Evolutionary conservation across 2,888 invertebrate species (phyloP).

Genomic region (Ceraclea dissimilis): DNA sequence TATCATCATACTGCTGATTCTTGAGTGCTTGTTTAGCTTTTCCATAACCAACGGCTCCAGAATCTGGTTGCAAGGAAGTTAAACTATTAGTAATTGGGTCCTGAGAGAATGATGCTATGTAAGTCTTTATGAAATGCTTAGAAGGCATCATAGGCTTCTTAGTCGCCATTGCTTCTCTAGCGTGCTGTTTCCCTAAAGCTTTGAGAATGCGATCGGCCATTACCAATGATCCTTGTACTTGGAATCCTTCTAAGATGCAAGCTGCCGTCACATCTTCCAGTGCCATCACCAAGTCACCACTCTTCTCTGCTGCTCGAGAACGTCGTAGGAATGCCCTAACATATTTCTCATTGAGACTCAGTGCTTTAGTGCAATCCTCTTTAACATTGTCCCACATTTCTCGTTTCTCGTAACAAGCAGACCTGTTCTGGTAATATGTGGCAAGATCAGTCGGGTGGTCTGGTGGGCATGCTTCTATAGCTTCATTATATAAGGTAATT

Average conservation of each 20-base stretch:
- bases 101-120: conserved; percentile 79
- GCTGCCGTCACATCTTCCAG: conserved; percentile 91
- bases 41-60: conserved; percentile 52
- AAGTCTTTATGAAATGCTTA: conserved; percentile 76
- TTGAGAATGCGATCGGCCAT: conserved; percentile 86
- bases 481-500: conserved; percentile 80
- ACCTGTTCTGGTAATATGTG: conserved; percentile 92
- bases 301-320: conserved; percentile 74
- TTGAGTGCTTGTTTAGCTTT: conserved; percentile 65
- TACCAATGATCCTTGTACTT: conserved; percentile 69
- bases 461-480: conserved; percentile 81
- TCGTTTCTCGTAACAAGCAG: conserved; percentile 89
- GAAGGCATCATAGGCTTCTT: conserved; percentile 74
- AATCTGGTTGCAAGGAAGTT: conserved; percentile 37
- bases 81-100: conserved; percentile 66
- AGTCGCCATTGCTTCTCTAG: conserved; percentile 62
- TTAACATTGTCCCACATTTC: conserved; percentile 79
- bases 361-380: conserved; percentile 78
- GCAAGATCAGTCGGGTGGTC: conserved; percentile 69
- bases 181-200: conserved; percentile 66
- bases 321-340: conserved; percentile 80
- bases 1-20: conserved; percentile 64
- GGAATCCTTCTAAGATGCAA: conserved; percentile 84
- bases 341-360: conserved; percentile 78
- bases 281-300: conserved; percentile 69